These are phyloP conservation scores for Trachelus stipa DNA, from an alignment of 2,888 invertebrate species.

Conservation along the genomic window DNA sequence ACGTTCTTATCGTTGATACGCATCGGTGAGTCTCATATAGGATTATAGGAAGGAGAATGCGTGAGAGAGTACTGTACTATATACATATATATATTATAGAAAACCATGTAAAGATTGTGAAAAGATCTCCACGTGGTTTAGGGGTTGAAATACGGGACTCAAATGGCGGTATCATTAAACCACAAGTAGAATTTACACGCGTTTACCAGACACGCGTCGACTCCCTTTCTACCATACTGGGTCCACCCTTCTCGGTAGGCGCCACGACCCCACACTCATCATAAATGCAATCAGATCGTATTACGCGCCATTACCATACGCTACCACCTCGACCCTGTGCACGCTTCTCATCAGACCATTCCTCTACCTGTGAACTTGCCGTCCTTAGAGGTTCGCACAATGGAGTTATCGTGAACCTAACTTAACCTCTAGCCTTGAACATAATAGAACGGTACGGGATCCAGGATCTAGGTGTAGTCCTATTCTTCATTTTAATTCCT, in stretches of 20 bases:
- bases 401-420: not conserved
- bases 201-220: conserved; percentile 39
- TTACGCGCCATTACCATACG: conserved; percentile 56
- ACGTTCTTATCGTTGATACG: conserved; percentile 29
- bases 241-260: conserved; percentile 10
- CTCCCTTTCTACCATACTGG: conserved; percentile 21
- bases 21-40: conserved; percentile 15
- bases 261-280: conserved; percentile 47
- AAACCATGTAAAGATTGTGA: not conserved
- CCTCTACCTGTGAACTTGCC: conserved; percentile 8
- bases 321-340: conserved; percentile 21
- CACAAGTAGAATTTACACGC: conserved; percentile 46
- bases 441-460: not conserved
- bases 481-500: not conserved
- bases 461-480: not conserved
- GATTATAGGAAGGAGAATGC: not conserved
- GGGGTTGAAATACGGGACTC: not conserved
- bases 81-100: not conserved
- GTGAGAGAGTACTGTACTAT: not conserved
- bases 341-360: not conserved
- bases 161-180: conserved; percentile 42
- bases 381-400: not conserved
- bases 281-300: conserved; percentile 56
- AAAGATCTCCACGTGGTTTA: not conserved
- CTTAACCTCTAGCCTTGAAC: not conserved